Evolutionary conservation across 2,113 vertebrate genomes (phyloP).

Genomic region (Alligator sinensis): DNA sequence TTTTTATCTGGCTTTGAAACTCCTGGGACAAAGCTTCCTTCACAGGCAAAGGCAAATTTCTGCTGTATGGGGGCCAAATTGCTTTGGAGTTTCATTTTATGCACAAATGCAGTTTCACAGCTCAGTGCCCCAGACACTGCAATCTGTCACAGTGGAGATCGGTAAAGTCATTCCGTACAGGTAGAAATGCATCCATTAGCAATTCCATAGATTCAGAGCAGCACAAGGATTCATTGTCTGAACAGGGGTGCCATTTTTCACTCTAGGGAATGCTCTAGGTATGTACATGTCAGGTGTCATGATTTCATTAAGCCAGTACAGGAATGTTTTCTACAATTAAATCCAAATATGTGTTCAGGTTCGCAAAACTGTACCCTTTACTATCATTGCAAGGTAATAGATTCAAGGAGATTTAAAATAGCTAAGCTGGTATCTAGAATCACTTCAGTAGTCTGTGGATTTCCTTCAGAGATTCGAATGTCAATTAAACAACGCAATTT

Average conservation of each 20-base stretch:
- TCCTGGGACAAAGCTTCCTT: not conserved
- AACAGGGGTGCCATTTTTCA: not conserved
- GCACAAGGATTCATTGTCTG: not conserved
- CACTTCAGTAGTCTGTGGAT: not conserved
- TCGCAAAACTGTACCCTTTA: slow-evolving; percentile 5
- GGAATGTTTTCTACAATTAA: not conserved
- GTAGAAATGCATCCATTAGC: not conserved
- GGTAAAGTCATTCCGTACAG: not conserved
- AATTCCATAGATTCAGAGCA: not conserved
- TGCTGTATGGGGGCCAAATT: not conserved
- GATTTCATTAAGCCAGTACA: not conserved
- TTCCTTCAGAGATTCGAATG: not conserved
- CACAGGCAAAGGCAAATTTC: slow-evolving; percentile 17
- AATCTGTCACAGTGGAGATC: not conserved
- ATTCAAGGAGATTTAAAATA: slow-evolving; percentile 29
- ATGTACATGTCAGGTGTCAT: not conserved
- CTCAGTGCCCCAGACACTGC: slow-evolving; percentile 2
- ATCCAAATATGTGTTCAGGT: not conserved
- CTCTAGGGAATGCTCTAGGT: not conserved
- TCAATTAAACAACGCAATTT: slow-evolving; percentile 27
- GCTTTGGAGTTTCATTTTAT: not conserved
- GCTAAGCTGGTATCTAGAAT: not conserved
- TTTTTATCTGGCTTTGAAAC: not conserved
- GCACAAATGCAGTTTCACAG: slow-evolving; percentile 36
- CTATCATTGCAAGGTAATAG: slow-evolving; percentile 7